Evolutionary conservation across 2,888 invertebrate genomes (phyloP), one percentile per base, ranked within the genome.

Genomic region (Conus canariensis): DNA sequence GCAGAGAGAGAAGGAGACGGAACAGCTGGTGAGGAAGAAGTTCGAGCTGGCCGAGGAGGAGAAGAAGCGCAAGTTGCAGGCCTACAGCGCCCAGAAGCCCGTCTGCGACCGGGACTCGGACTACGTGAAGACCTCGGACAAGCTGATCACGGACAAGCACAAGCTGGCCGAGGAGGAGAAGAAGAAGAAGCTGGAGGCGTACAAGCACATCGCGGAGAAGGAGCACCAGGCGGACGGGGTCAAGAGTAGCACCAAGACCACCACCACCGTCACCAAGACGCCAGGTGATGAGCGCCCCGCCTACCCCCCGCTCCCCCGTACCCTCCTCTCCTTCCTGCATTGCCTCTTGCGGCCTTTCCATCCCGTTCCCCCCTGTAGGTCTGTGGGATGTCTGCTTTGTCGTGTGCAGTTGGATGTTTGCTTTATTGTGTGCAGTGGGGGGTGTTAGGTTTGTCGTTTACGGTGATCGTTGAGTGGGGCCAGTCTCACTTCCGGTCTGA

Each of bases 11-110:
- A 92, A 93, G 83, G 93, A 95, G 91, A 96, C 96, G 0, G 96
- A 96, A 77, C 95, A 95, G 64, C 95, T 95, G 83, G 96, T 96
- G 91, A 93, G 94, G 90, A 92, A 94, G 88, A 96, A 96, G 90
- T 96, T 96, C 91, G 94, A 96, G 90, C 94, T 95, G 70, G 95
- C 95, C 93, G 96, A 95, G 60, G 92, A 93, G 88, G 92, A 92
- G 80, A 94, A 94, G 91, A 92, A 92, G 85, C 90, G 91, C 90
- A 94, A 93, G 87, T 92, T 92, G 92, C 88, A 91, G 89, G 91
- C 91, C 45, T 93, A 88, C 86, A 86, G 87, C 45, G 67, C 87
- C n/a, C 91, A 91, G 86, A 90, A 88, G 30, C 90, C 92, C 19
- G 91, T 90, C n/a, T 90, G 90, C 45, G 91, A 90, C 56, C 90